These are phyloP conservation scores for Notolepis coatsorum DNA, from an alignment of 2,797 vertebrate species.

Conservation along the genomic window DNA sequence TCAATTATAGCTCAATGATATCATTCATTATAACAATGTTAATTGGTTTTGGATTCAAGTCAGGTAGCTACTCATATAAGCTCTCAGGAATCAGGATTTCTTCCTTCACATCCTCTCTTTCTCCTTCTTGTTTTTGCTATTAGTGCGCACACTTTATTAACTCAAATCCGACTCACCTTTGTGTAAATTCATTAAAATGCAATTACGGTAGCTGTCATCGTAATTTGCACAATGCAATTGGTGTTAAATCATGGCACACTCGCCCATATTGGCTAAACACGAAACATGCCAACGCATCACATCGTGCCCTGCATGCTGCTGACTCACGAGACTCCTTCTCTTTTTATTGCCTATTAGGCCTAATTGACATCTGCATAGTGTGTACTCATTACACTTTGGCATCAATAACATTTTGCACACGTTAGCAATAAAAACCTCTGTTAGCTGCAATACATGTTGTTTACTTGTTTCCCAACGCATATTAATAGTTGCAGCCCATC, in stretches of 20 bases:
- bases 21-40: no score
- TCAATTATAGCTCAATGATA: no score
- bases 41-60: no score
- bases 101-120: no score
- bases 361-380: conserved; percentile 45
- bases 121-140: no score
- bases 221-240: conserved; percentile 17
- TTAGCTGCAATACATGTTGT: neutral
- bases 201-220: neutral
- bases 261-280: conserved; percentile 8
- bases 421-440: neutral
- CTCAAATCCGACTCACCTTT: neutral
- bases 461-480: no score
- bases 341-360: conserved; percentile 42
- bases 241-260: conserved; percentile 15
- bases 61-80: no score
- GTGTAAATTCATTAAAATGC: conserved; percentile 12
- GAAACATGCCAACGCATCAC: conserved; percentile 13
- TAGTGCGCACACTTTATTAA: no score
- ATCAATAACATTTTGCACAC: conserved; percentile 51
- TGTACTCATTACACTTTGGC: conserved; percentile 50
- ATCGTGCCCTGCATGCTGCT: no score
- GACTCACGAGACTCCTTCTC: conserved; percentile 34
- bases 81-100: no score
- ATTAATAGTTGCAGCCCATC: no score